Base-by-base conservation (phyloP, 2,888 invertebrate genomes). In the Cosmia pyralina region DNA sequence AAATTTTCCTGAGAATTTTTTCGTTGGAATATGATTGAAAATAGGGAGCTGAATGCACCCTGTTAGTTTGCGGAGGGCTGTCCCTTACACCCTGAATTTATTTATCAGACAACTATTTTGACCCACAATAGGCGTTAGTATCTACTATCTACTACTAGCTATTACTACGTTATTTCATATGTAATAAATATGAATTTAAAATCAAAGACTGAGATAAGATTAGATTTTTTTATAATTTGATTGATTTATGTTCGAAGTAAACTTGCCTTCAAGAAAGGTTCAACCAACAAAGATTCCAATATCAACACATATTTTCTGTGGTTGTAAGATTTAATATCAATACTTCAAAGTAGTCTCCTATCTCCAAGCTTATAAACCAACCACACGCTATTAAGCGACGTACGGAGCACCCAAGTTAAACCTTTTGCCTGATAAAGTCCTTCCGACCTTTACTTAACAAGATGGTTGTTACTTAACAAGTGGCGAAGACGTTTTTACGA, bases 351-450 rank as follows among this genome's bases (percentile, higher is more conserved):
- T 10, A 13, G 60, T 46, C 28, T 7, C 15, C 28, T 11, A 44
- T 48, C 41, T 28, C n/a, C 38, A 34, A 72, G 48, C 65, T 72
- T 72, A 57, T 69, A 58, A 79, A 69, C 77, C 34, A 44, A 50
- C 46, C n/a, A 69, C 52, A 41, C 73, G 62, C 41, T 66, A 69
- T 79, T 58, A 50, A 34, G 48, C 6, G 17, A 55, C n/a, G 38
- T 66, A 38, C 59, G 62, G 46, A 19, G 41, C 4, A 28, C 63
- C 58, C 41, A 50, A 38, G 41, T 55, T n/a, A 64, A 72, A 57
- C 48, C 34, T 63, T 76, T 68, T 17, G 28, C 6, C 58, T 72
- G 67, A 78, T 67, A 72, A 59, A 63, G 62, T 38, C 38, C 66
- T 74, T 44, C 34, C 15, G n/a, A 66, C 63, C 66, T 66, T 50